These are phyloP conservation scores for Girardinichthys multiradiatus DNA, from an alignment of 2,113 vertebrate species.

Conservation along the genomic window DNA sequence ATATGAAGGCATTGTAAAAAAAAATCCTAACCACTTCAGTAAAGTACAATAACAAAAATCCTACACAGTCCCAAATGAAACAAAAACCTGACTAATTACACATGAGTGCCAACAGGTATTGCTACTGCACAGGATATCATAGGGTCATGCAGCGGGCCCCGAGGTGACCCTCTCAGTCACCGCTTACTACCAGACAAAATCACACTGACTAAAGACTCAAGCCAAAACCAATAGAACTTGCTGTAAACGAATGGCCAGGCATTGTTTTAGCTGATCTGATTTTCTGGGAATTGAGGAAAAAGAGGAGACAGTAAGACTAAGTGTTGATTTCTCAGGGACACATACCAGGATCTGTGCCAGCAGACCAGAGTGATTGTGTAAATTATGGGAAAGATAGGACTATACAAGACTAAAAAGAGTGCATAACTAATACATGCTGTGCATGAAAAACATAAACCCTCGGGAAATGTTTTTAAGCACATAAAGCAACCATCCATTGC, in stretches of 20 bases:
- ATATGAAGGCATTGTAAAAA: too few species aligned
- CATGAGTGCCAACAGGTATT: constrained; percentile 7
- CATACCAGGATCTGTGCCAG: constrained; percentile 35
- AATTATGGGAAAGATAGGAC: constrained; percentile 19
- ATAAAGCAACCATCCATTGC: background rate
- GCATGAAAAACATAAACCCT: background rate
- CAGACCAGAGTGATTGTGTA: constrained; percentile 3
- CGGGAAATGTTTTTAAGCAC: background rate
- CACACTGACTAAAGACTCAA: constrained; percentile 45
- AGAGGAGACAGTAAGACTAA: constrained; percentile 51
- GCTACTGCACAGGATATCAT: constrained; percentile 33
- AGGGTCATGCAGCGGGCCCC: constrained; percentile 34
- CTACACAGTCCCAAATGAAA: background rate
- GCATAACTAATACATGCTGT: background rate
- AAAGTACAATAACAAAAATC: too few species aligned
- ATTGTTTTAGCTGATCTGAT: constrained; percentile 41
- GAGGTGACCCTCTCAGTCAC: constrained; percentile 29
- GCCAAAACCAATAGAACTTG: constrained; percentile 61
- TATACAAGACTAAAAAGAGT: constrained; percentile 15
- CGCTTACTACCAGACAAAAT: constrained; percentile 34
- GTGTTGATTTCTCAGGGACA: constrained; percentile 41
- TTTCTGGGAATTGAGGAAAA: constrained; percentile 56
- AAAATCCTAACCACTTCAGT: too few species aligned
- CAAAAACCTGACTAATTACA: background rate
- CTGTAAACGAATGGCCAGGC: constrained; percentile 14